Percentiles rank a stretch among this genome's conserved stretches.
These are phyloP conservation scores for Eurytoma adleriae DNA, from an alignment of 2,888 invertebrate genomes.

Conservation along the genomic window DNA sequence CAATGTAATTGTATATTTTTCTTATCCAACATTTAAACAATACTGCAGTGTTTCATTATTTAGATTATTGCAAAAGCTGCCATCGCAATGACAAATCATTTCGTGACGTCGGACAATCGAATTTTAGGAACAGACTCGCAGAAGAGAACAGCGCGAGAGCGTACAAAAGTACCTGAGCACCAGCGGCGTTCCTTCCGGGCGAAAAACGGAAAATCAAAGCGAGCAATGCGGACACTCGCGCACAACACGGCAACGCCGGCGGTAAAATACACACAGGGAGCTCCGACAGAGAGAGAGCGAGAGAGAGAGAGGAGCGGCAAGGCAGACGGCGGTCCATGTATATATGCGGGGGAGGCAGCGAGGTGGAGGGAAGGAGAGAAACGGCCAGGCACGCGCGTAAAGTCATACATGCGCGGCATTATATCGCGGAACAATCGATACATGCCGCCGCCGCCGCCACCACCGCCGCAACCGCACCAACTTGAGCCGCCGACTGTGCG, in stretches of 20 bases:
- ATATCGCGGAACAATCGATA: conserved; percentile 72
- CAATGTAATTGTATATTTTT: too few species aligned
- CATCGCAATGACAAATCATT: neutral
- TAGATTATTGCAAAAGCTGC: neutral
- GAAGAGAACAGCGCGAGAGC: neutral
- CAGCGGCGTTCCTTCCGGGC: too few species aligned
- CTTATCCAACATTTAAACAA: too few species aligned
- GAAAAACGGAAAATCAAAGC: conserved; percentile 29
- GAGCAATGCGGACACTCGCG: conserved; percentile 13
- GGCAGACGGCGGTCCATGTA: neutral
- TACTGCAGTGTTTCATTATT: neutral
- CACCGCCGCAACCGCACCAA: conserved; percentile 58
- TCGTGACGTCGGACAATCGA: neutral
- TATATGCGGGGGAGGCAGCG: neutral
- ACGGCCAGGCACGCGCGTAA: conserved; percentile 59
- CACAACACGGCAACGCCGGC: neutral
- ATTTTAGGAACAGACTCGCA: neutral
- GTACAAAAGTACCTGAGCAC: conserved; percentile 9
- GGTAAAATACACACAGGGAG: neutral
- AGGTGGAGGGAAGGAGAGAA: conserved; percentile 37
- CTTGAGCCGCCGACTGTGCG: conserved; percentile 63
- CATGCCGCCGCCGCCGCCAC: conserved; percentile 64
- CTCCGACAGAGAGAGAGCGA: too few species aligned
- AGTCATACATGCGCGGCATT: conserved; percentile 67
- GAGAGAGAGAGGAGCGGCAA: neutral